These are phyloP conservation scores for Cynopterus sphinx DNA, from an alignment of 2,797 vertebrate genomes.

Conservation along the genomic window DNA sequence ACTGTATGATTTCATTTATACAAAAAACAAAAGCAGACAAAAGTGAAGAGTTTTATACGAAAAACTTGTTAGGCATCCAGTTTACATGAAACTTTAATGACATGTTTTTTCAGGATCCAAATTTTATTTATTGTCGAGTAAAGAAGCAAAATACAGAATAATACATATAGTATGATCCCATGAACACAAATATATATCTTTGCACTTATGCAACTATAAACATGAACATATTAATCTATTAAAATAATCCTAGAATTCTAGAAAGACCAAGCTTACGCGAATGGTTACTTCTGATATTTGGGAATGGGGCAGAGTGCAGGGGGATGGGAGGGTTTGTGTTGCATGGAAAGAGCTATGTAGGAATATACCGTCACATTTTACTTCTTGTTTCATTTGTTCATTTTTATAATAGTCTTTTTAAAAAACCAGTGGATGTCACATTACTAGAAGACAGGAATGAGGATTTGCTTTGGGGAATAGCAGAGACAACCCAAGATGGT, in stretches of 20 bases:
- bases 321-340: background rate
- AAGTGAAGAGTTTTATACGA: background rate
- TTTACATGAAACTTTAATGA: conserved; percentile 25
- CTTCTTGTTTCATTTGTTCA: background rate
- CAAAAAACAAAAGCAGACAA: conserved; percentile 6
- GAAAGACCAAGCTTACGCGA: background rate
- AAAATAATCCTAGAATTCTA: background rate
- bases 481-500: background rate
- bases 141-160: background rate
- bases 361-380: background rate
- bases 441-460: background rate
- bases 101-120: background rate
- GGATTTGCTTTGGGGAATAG: background rate
- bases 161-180: background rate
- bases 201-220: background rate
- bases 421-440: background rate
- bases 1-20: background rate
- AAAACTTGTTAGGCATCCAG: background rate
- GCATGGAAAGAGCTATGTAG: background rate
- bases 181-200: background rate
- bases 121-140: conserved; percentile 32
- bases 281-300: background rate
- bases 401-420: background rate
- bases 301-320: background rate
- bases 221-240: background rate